Evolutionary conservation across 2,797 vertebrate genomes (phyloP), one percentile per base, ranked within the genome.

Genomic region (Pelobates cultripes): DNA sequence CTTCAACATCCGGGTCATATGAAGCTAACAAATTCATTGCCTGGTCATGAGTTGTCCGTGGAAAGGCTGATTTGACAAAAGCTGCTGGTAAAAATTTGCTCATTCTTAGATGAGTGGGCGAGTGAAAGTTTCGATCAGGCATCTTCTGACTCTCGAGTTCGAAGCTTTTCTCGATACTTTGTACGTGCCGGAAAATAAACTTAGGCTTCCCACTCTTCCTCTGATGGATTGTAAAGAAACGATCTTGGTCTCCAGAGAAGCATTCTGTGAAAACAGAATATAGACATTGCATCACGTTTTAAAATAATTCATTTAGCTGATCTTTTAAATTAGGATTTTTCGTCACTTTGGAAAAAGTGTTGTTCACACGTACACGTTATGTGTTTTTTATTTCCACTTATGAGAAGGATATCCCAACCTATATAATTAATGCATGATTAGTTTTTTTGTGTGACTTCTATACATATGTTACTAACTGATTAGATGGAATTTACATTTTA

Each of bases 131-230:
- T 15, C 89, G 88, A 61, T 87, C 91, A 78, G 89, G 86, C 85
- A 87, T 89, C 85, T 89, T 92, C 13, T 88, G 89, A 73, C 84
- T 90, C 43, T 86, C 82, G 72, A 89, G 83, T 81, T 93, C 92
- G 87, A 94, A 75, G 80, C 91, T 93, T 84, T 94, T 94, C 75
- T 92, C 91, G 84, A 93, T 80, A 43, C 82, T 91, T 83, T 92
- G 91, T 17, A 89, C 87, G 43, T 87, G 91, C 42, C 88, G 91
- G 83, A 91, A 92, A 88, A 93, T 75, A 80, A 94, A 94, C 55
- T 89, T 17, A 45, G 93, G 91, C 79, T 90, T 94, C 74, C 90
- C 88, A 77, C 67, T 91, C 86, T 83, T 94, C 70, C 79, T 88
- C 42, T 87, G 92, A 79, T 87, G 90, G 86, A 92, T 81, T 85